Conservation (phyloP, 2,888 invertebrate genomes). For the Caradrina kadenii region DNA sequence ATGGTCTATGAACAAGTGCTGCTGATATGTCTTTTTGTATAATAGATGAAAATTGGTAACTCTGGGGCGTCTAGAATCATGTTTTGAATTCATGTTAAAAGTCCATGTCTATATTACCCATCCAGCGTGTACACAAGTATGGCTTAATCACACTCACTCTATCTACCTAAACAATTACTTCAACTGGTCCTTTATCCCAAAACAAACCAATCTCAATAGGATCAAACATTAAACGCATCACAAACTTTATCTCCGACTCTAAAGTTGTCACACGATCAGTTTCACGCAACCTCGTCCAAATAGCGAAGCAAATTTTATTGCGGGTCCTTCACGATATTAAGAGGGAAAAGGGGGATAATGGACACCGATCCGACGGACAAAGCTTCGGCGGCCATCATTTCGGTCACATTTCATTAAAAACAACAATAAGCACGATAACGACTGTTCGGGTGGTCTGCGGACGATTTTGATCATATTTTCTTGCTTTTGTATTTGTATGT, state of each 20-base stretch:
- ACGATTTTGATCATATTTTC: constrained; percentile 73
- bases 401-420: constrained; percentile 85
- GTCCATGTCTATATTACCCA: too few species aligned
- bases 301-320: constrained; percentile 81
- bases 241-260: constrained; percentile 65
- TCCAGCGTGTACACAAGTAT: too few species aligned
- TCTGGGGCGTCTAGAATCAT: too few species aligned
- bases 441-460: constrained; percentile 69
- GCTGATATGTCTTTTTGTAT: too few species aligned
- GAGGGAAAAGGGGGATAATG: constrained; percentile 80
- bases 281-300: constrained; percentile 64
- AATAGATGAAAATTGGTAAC: too few species aligned
- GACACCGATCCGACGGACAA: constrained; percentile 82
- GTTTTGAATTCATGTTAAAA: too few species aligned
- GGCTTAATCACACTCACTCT: background rate
- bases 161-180: constrained; percentile 1
- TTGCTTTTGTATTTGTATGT: constrained; percentile 60
- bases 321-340: constrained; percentile 80
- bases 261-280: constrained; percentile 79
- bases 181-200: constrained; percentile 4
- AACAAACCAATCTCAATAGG: constrained; percentile 55
- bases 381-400: constrained; percentile 78
- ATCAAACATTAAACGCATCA: constrained; percentile 57
- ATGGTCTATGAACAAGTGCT: too few species aligned
- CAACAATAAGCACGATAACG: constrained; percentile 84